These are phyloP conservation scores for Horisme vitalbata DNA, from an alignment of 2,888 invertebrate species.

Conservation along the genomic window DNA sequence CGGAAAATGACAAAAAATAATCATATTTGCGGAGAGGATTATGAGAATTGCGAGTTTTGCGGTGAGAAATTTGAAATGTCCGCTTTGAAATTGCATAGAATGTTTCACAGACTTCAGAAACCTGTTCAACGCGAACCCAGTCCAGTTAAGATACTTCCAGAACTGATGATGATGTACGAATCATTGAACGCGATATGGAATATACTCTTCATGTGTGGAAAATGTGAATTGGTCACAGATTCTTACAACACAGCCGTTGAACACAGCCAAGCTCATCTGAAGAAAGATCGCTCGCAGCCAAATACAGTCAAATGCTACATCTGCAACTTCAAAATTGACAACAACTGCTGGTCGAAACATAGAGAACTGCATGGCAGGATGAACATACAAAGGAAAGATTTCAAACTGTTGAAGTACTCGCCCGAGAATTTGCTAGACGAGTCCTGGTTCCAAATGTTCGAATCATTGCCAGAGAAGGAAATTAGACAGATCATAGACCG, in stretches of 20 bases:
- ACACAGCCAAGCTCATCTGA: constrained; percentile 55
- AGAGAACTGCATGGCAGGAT: constrained; percentile 41
- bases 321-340: constrained; percentile 51
- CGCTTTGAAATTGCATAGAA: constrained; percentile 43
- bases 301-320: constrained; percentile 42
- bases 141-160: constrained; percentile 32
- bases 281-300: constrained; percentile 32
- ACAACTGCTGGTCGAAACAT: constrained; percentile 43
- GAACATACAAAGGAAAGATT: constrained; percentile 32
- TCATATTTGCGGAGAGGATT: constrained; percentile 38
- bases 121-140: not conserved
- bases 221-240: constrained; percentile 47
- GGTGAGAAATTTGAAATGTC: constrained; percentile 38
- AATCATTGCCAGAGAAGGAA: constrained; percentile 38
- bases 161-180: constrained; percentile 51
- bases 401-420: constrained; percentile 49
- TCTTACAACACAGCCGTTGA: constrained; percentile 54
- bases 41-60: constrained; percentile 41
- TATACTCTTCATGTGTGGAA: constrained; percentile 48
- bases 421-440: constrained; percentile 40
- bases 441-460: constrained; percentile 50
- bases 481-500: constrained; percentile 41
- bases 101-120: constrained; percentile 39
- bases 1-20: accelerated
- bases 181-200: constrained; percentile 53